phyloP scores from a whole-genome alignment of 2,888 invertebrate species.

The Lasioglossum malachurum region DNA sequence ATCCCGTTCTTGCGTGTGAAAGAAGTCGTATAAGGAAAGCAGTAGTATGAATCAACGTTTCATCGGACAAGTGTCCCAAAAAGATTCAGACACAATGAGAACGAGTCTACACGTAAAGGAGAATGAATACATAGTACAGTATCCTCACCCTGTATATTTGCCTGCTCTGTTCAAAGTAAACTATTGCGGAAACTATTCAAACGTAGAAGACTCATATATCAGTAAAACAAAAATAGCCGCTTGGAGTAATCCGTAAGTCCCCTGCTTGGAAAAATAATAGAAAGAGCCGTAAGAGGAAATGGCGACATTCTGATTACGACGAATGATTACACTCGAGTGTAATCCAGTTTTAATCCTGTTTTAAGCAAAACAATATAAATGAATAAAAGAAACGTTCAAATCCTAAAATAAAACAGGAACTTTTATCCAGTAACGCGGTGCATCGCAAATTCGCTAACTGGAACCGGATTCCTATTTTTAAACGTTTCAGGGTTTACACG shows the following conservation, averaged over 20 bases:
- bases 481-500: background rate
- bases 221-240: too few species aligned
- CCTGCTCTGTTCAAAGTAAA: background rate
- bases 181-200: too few species aligned
- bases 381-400: background rate
- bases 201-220: too few species aligned
- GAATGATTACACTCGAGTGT: too few species aligned
- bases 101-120: background rate
- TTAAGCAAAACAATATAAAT: background rate
- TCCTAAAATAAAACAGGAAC: background rate
- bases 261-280: too few species aligned
- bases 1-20: too few species aligned
- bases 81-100: background rate
- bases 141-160: background rate
- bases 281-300: too few species aligned
- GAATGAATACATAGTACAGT: background rate
- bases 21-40: too few species aligned
- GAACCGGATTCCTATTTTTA: background rate
- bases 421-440: background rate
- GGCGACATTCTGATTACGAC: too few species aligned
- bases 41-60: background rate
- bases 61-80: background rate
- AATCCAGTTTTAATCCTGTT: too few species aligned
- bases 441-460: background rate
- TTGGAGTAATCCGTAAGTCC: too few species aligned